Evolutionary conservation across 1,140 invertebrate genomes (phyloP).

Genomic region (Goniozus legneri): DNA sequence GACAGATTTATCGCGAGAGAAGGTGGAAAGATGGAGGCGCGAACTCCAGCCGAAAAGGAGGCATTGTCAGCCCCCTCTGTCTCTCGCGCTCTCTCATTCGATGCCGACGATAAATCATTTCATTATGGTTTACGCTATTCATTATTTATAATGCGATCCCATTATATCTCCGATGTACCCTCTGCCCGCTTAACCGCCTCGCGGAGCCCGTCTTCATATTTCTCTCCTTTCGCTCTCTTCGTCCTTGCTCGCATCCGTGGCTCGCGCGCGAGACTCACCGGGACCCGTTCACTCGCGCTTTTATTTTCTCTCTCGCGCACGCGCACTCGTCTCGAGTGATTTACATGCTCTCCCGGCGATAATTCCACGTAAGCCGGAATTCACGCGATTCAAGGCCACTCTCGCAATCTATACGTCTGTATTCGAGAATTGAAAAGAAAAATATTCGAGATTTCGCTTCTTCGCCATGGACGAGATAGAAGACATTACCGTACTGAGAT

Average conservation of each 20-base stretch:
- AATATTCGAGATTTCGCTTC: too few species aligned
- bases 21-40: too few species aligned
- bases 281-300: background rate
- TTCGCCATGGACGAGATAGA: too few species aligned
- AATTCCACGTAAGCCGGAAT: slow-evolving; percentile 11
- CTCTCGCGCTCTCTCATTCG: too few species aligned
- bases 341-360: background rate
- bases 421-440: too few species aligned
- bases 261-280: too few species aligned
- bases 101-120: slow-evolving; percentile 23
- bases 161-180: slow-evolving; percentile 11
- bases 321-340: background rate
- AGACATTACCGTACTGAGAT: too few species aligned
- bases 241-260: background rate
- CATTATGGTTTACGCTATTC: slow-evolving; percentile 23
- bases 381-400: too few species aligned
- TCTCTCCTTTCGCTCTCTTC: background rate
- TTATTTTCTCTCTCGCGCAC: background rate
- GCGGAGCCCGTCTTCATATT: background rate
- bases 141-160: slow-evolving; percentile 19
- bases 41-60: slow-evolving; percentile 18
- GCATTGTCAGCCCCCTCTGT: slow-evolving; percentile 16
- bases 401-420: too few species aligned
- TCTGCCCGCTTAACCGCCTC: background rate
- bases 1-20: slow-evolving; percentile 33